Conservation (phyloP, 1,140 invertebrate species). For the Achatina immaculata region DNA sequence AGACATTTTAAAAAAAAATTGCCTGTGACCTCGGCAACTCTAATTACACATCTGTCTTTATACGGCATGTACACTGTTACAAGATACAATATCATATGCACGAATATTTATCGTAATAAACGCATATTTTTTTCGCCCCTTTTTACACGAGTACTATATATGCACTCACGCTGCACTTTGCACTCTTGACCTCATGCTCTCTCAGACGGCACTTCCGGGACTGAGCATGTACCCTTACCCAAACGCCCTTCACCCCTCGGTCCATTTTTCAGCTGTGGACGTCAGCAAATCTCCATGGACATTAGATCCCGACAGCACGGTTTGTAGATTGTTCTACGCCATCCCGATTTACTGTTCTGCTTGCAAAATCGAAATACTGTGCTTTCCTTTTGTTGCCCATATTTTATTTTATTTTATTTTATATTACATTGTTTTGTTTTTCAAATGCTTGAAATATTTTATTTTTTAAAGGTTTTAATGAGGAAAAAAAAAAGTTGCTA, state of each 20-base stretch:
- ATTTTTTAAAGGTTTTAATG: too few relatives aligned
- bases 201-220: background rate
- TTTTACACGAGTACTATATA: too few relatives aligned
- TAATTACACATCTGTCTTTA: too few relatives aligned
- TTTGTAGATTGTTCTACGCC: background rate
- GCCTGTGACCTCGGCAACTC: too few relatives aligned
- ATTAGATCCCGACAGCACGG: constrained; percentile 5
- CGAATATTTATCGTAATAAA: too few relatives aligned
- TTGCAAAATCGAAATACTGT: background rate
- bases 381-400: background rate
- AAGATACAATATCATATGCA: too few relatives aligned
- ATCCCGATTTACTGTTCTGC: background rate
- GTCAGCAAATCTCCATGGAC: constrained; percentile 23
- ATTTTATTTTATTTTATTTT: background rate
- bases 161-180: background rate
- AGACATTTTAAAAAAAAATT: too few relatives aligned
- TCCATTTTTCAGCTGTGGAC: constrained; percentile 43
- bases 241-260: background rate
- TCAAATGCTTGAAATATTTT: too few relatives aligned
- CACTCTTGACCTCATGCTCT: background rate
- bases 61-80: too few relatives aligned
- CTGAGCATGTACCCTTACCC: background rate
- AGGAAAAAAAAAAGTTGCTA: too few relatives aligned
- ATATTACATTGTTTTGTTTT: background rate
- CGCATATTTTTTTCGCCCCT: too few relatives aligned